phyloP scores from a whole-genome alignment of 37 sponge, comb jelly and placozoan species.

The Cliona cf. orientalis region DNA sequence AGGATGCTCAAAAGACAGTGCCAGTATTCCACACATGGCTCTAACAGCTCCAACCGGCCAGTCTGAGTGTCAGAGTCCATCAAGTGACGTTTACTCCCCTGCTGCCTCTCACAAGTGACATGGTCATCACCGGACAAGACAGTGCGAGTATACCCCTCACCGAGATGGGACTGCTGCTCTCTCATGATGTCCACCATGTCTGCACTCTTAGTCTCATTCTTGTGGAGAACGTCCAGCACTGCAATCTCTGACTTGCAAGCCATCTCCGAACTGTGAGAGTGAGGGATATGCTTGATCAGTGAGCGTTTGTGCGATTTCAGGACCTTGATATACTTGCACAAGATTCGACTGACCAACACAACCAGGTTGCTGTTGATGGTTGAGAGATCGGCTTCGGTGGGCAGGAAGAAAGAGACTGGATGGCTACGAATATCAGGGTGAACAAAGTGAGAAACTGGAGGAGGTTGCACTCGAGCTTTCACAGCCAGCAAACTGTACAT shows the following conservation, averaged over 20 bases:
- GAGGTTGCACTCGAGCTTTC: conserved; percentile 22
- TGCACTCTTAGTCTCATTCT: conserved; percentile 30
- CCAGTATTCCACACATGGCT: conserved; percentile 42
- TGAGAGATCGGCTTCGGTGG: not conserved
- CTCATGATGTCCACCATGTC: conserved; percentile 47
- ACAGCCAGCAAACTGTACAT: conserved; percentile 48
- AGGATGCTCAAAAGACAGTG: conserved; percentile 23
- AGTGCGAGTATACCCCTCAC: not conserved
- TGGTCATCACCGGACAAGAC: conserved; percentile 51
- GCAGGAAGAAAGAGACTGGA: not conserved
- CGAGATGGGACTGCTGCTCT: conserved; percentile 13
- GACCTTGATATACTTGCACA: not conserved
- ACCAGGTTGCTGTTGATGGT: conserved; percentile 5
- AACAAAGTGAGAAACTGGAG: not conserved
- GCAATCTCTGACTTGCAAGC: conserved; percentile 24
- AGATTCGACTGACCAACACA: not conserved
- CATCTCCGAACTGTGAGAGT: conserved; percentile 1
- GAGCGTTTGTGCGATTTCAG: not conserved
- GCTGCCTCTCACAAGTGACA: conserved; percentile 39
- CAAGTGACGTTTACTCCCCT: conserved; percentile 15
- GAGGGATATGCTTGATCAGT: not conserved
- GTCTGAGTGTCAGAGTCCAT: conserved; percentile 14
- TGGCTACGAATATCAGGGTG: not conserved
- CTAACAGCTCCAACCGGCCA: conserved; percentile 22
- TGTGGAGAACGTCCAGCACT: conserved; percentile 40